Conservation (phyloP, 2,113 vertebrate genomes). For the Dinomys branickii region DNA sequence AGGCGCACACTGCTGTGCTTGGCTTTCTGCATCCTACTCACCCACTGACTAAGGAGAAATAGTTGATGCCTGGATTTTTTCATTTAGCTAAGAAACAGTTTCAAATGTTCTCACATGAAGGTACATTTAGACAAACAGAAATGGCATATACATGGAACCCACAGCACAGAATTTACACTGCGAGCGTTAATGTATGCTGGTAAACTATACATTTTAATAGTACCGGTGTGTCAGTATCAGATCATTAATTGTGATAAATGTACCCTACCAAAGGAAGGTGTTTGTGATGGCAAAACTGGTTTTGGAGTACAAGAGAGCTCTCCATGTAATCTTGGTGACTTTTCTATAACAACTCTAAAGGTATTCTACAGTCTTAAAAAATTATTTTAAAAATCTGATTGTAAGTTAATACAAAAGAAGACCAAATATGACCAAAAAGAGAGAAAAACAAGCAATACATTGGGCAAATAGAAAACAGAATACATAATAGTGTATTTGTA, state of each 20-base stretch:
- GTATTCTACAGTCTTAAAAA: not conserved
- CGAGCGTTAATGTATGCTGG: too few species aligned
- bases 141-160: too few species aligned
- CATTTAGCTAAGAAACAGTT: not conserved
- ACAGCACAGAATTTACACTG: too few species aligned
- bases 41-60: not conserved
- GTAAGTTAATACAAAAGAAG: not conserved
- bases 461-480: not conserved
- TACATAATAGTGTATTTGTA: not conserved
- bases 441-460: not conserved
- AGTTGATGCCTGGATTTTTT: not conserved
- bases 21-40: not conserved
- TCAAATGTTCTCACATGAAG: not conserved
- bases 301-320: not conserved
- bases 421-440: not conserved
- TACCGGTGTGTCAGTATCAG: not conserved
- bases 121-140: not conserved
- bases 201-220: not conserved
- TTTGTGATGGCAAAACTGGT: not conserved
- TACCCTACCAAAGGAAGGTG: not conserved
- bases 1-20: not conserved
- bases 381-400: not conserved
- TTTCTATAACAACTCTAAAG: not conserved
- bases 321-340: not conserved
- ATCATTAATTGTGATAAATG: not conserved